Base-by-base conservation (phyloP, 2,113 vertebrate genomes). In the Cariama cristata region DNA sequence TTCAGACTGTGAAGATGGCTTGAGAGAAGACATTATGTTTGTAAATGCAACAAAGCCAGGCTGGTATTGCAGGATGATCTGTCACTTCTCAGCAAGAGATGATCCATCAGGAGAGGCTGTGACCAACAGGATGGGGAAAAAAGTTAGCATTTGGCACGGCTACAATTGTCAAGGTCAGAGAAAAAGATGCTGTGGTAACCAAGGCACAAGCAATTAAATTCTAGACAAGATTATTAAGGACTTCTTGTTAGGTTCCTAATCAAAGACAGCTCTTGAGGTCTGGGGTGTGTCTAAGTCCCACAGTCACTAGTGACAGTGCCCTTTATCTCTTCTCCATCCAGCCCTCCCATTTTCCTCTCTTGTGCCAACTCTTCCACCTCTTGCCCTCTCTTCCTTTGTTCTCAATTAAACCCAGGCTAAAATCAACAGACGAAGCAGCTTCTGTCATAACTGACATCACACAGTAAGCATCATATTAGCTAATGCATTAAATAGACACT, bases 401-500 rank as follows among this genome's bases (percentile, higher is more conserved):
- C 76, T 75, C 66, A 56, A 71, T 93, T 82, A 79, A 81, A 79
- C 47, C 20, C 79, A 72, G 15, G 52, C 38, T 75, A 67, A 93
- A 96, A 90, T 38, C 86, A 92, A 56, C 86, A 87, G 44, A 50
- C 1, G 12, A 82, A 66, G 79, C 62, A 6, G 38, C 89, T 91
- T 84, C 72, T 81, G 74, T 56, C 83, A 76, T 91, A 83, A 77
- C 73, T 87, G 81, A 80, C 86, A 91, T 64, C 76, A 72, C 76
- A 63, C 40, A 66, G 67, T 47, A 40, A 84, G 26, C 63, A 55
- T 38, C 60, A 71, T 72, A 68, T 73, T 68, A 79, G 59, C 55
- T 97, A 95, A 94, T 93, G 96, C 96, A 87, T 76, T 96, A 96
- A 97, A 93, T 62, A 94, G 96, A 83, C 93, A 93, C 83, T 87